Evolutionary conservation across 2,113 vertebrate genomes (phyloP).

Genomic region (Haemorhous mexicanus): DNA sequence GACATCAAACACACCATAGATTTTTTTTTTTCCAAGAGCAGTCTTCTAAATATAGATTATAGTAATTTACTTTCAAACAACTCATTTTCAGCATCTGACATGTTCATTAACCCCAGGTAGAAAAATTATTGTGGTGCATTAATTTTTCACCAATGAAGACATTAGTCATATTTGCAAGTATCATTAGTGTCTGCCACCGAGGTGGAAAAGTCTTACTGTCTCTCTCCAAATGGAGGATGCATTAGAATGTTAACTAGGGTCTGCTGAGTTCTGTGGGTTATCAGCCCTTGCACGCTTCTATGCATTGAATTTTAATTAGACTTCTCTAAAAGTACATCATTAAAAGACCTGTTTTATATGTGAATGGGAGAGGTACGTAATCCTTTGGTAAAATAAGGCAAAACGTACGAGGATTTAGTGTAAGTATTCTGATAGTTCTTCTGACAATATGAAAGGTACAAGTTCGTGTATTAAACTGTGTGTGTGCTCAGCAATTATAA

Average conservation of each 20-base stretch:
- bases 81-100: conserved; percentile 93
- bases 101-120: conserved; percentile 91
- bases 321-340: conserved; percentile 62
- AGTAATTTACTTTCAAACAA: conserved; percentile 96
- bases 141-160: conserved; percentile 90
- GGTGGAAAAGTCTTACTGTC: conserved; percentile 75
- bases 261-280: conserved; percentile 63
- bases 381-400: conserved; percentile 62
- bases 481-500: conserved; percentile 44
- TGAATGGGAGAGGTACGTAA: conserved; percentile 52
- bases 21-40: conserved; percentile 27
- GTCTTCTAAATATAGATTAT: conserved; percentile 92
- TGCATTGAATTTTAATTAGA: conserved; percentile 72
- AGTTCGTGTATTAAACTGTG: conserved; percentile 19
- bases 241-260: conserved; percentile 74
- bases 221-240: conserved; percentile 70
- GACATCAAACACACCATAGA: conserved; percentile 44
- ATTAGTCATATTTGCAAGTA: conserved; percentile 90
- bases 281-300: conserved; percentile 57
- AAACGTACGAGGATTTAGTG: conserved; percentile 54
- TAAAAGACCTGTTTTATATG: conserved; percentile 61
- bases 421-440: conserved; percentile 39
- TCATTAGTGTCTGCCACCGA: conserved; percentile 79
- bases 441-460: conserved; percentile 25
- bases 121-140: conserved; percentile 88